Evolutionary conservation across 2,888 invertebrate species (phyloP).

Genomic region (Blastobasis lacticolella): DNA sequence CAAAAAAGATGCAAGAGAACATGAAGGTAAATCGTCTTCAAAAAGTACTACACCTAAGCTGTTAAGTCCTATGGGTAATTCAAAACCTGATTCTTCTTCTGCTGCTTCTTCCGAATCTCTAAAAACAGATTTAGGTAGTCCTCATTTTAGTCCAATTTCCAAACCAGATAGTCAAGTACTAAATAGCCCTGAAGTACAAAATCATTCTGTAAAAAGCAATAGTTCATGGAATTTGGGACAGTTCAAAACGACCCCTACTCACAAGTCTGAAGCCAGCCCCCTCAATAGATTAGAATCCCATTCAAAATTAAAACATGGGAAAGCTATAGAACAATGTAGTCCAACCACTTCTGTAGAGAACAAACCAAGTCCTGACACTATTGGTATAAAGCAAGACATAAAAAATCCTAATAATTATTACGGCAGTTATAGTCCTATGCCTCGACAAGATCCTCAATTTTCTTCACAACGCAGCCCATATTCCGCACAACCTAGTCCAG

Average conservation of each 20-base stretch:
- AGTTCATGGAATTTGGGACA: conserved; percentile 58
- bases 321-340: conserved; percentile 63
- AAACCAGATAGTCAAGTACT: conserved; percentile 67
- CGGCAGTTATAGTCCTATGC: conserved; percentile 63
- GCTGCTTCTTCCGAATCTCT: conserved; percentile 53
- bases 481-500: conserved; percentile 61
- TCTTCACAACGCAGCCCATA: conserved; percentile 66
- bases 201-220: conserved; percentile 44
- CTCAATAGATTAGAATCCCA: conserved; percentile 58
- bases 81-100: conserved; percentile 60
- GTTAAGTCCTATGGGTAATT: conserved; percentile 55
- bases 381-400: conserved; percentile 51
- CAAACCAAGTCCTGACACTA: conserved; percentile 60
- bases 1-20: conserved; percentile 19
- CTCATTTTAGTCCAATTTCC: conserved; percentile 59
- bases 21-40: conserved; percentile 34
- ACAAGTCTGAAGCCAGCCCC: conserved; percentile 66
- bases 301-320: conserved; percentile 53
- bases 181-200: conserved; percentile 55
- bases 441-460: conserved; percentile 58
- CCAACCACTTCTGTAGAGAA: conserved; percentile 64
- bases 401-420: conserved; percentile 62
- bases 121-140: conserved; percentile 52
- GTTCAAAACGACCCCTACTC: conserved; percentile 59
- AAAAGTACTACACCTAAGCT: conserved; percentile 46